Conservation (phyloP, 2,888 invertebrate species). For the Gari tellinella region DNA sequence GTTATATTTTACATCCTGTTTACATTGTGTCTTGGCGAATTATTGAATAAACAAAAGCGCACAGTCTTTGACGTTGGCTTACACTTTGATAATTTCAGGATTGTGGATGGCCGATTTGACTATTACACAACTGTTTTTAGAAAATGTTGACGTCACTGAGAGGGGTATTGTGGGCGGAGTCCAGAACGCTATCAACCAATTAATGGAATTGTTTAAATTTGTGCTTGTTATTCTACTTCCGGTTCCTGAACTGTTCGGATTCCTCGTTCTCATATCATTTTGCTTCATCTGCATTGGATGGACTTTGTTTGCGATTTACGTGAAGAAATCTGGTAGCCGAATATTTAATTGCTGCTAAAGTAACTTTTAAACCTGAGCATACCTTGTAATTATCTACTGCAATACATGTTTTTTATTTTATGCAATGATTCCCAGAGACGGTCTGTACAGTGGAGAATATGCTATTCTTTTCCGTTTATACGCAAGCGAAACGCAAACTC, state of each 20-base stretch:
- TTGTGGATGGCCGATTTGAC: constrained; percentile 85
- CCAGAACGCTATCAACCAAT: constrained; percentile 84
- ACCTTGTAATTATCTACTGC: too few species aligned
- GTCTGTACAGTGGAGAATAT: too few species aligned
- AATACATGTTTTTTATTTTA: too few species aligned
- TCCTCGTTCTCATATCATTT: constrained; percentile 83
- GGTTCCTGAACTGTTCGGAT: constrained; percentile 83
- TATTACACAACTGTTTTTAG: constrained; percentile 85
- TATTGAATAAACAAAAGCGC: too few species aligned
- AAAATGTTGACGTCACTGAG: constrained; percentile 82
- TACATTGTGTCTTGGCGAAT: too few species aligned
- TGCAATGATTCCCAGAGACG: too few species aligned
- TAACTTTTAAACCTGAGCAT: too few species aligned
- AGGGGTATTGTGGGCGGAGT: constrained; percentile 84
- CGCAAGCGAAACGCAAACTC: too few species aligned
- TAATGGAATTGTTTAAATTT: constrained; percentile 84
- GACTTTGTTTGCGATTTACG: constrained; percentile 57
- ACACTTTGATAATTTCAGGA: constrained; percentile 75
- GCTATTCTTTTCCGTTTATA: too few species aligned
- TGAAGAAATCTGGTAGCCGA: constrained; percentile 48
- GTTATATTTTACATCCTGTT: too few species aligned
- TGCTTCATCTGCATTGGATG: constrained; percentile 63
- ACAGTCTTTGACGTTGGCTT: too few species aligned
- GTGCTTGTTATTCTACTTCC: constrained; percentile 84
- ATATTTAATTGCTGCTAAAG: constrained; percentile 31